Percentiles rank a stretch among this genome's conserved stretches.
These are phyloP conservation scores for Ornithoptera alexandrae DNA, from an alignment of 2,888 invertebrate species.

Conservation along the genomic window DNA sequence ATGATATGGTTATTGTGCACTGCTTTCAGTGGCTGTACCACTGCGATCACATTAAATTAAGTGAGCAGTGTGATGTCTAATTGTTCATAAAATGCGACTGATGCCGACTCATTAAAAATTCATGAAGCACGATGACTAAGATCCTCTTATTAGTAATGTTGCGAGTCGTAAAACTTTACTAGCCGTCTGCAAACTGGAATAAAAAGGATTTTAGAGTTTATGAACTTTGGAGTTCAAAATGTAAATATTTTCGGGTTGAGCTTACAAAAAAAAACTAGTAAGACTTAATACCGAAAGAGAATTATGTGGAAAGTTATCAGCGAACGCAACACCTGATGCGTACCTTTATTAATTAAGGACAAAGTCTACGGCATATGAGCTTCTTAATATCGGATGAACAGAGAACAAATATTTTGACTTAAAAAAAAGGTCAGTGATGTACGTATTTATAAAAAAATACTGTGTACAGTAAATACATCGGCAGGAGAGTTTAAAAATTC, in stretches of 20 bases:
- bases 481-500: background rate
- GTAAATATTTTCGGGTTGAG: background rate
- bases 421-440: background rate
- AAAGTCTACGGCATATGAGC: no score
- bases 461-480: background rate
- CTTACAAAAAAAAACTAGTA: no score
- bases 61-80: background rate
- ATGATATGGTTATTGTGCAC: no score
- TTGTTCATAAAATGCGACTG: background rate
- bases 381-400: background rate
- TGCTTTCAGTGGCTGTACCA: background rate
- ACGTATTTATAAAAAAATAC: background rate
- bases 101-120: background rate
- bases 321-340: no score
- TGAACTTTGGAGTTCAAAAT: background rate
- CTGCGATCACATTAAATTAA: background rate
- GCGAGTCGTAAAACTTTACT: background rate
- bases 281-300: no score
- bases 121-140: background rate
- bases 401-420: background rate
- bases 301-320: no score
- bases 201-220: background rate
- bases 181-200: background rate
- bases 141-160: background rate
- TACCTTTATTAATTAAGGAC: no score